These are phyloP conservation scores for Actinernus sp. DNA, from an alignment of 92 coral and sea anemone species.

Conservation along the genomic window DNA sequence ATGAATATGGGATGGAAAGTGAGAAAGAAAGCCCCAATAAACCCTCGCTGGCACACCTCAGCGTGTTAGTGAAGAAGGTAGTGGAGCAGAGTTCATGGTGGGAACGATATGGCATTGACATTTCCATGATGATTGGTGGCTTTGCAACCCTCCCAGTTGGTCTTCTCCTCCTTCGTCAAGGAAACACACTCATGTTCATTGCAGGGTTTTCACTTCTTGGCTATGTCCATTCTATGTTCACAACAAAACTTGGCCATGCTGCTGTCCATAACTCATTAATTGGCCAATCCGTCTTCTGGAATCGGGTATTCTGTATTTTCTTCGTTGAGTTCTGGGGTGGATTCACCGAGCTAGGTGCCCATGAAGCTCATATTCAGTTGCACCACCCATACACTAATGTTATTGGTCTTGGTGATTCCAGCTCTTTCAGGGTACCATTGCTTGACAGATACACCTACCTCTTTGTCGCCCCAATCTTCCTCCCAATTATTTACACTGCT, in stretches of 20 bases:
- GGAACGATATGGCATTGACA: constrained; percentile 87
- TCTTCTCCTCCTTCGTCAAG: constrained; percentile 56
- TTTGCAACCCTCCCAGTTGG: constrained; percentile 62
- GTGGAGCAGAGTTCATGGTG: constrained; percentile 78
- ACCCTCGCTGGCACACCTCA: constrained; percentile 74
- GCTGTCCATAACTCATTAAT: constrained; percentile 78
- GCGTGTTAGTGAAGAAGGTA: constrained; percentile 60
- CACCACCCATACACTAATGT: constrained; percentile 95
- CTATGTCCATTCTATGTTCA: constrained; percentile 69
- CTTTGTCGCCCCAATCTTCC: constrained; percentile 77
- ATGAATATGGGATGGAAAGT: no score
- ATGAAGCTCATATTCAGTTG: constrained; percentile 75
- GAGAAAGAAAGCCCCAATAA: constrained; percentile 12
- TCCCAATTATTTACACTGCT: constrained; percentile 60
- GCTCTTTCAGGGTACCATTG: constrained; percentile 86
- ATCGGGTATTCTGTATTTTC: constrained; percentile 51
- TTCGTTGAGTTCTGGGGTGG: constrained; percentile 90
- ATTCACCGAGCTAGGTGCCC: constrained; percentile 67
- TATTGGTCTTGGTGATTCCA: constrained; percentile 91
- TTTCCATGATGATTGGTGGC: constrained; percentile 43
- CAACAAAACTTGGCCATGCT: constrained; percentile 75
- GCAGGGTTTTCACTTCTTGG: constrained; percentile 61
- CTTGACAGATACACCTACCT: constrained; percentile 76
- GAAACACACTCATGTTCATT: constrained; percentile 54
- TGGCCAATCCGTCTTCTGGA: constrained; percentile 76